Base-by-base conservation (phyloP, 2,113 vertebrate genomes). In the Axis porcinus region DNA sequence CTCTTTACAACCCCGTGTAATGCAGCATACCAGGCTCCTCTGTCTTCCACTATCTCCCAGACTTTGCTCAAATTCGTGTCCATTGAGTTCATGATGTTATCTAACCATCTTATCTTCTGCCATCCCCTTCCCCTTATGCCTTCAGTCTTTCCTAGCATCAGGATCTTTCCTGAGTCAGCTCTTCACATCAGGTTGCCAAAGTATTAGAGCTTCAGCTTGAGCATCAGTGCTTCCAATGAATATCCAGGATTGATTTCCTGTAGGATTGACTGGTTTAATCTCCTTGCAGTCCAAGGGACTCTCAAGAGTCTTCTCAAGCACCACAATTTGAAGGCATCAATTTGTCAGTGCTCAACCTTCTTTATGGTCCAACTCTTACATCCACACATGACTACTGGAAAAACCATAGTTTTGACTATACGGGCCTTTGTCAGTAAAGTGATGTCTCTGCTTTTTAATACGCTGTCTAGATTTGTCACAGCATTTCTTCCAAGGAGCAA, bases 381-480 rank as follows among this genome's bases (percentile, higher is more conserved):
- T 67, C 8, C 64, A 36, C 1, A n/a, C 33, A 67, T 67, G 62
- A 10, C 7, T 67, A n/a, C 3, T 5, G 16, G 8, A 5, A 67
- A 67, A 67, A n/a, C 4, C 8, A 12, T 12, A 70, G 67, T 16
- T 57, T 74, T 74, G 67, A 74, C 19, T 23, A 23, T 0, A 40
- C 0, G 0, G 19, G 12, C 10, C 10, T 70, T 70, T 36, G n/a
- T 36, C n/a, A 36, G 64, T 21, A 70, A 70, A 70, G 10, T 21
- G n/a, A 70, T 70, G 4, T 70, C n/a, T 40, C 67, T 23, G n/a
- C 9, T 70, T 40, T 70, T 40, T 6, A 70, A 70, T 40, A 23
- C 0, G 0, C 67, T 70, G 2, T 70, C n/a, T 70, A 40, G 19
- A 10, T 70, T 70, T 70, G 2, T 70, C n/a, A 40, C 40, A 40